These are phyloP conservation scores for Drosophila nigrodunni DNA, from an alignment of 1,140 invertebrate species.

Conservation along the genomic window DNA sequence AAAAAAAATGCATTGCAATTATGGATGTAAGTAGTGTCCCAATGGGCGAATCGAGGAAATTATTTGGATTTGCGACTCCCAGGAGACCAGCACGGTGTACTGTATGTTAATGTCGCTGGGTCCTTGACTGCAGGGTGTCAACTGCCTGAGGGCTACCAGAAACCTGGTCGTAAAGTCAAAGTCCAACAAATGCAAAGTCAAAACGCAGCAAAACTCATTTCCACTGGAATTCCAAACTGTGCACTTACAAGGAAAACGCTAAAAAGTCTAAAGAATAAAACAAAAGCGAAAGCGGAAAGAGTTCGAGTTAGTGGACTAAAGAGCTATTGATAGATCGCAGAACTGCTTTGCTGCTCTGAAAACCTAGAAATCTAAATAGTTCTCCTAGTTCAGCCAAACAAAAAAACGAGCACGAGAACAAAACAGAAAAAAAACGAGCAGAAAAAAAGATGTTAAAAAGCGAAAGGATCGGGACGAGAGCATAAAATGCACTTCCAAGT, in stretches of 20 bases:
- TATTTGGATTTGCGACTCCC: not conserved
- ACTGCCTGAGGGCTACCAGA: constrained; percentile 12
- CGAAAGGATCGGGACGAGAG: constrained; percentile 26
- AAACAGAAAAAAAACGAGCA: not conserved
- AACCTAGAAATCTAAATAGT: constrained; percentile 79
- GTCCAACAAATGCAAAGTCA: constrained; percentile 77
- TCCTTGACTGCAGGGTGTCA: constrained; percentile 45
- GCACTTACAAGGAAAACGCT: constrained; percentile 33
- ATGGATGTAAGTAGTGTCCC: constrained; percentile 27
- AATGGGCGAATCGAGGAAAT: constrained; percentile 4
- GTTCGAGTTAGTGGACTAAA: not conserved
- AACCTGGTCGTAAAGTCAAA: constrained; percentile 69
- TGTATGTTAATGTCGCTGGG: constrained; percentile 11
- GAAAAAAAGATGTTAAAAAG: constrained; percentile 29
- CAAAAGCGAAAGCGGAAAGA: not conserved
- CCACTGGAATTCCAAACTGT: constrained; percentile 10
- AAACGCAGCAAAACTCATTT: constrained; percentile 59
- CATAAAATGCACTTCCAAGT: constrained; percentile 68
- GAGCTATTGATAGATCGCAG: not conserved
- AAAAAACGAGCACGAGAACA: not conserved
- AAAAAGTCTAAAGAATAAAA: constrained; percentile 26
- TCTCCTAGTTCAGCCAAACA: constrained; percentile 52
- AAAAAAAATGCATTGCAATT: constrained; percentile 46
- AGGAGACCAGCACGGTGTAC: not conserved
- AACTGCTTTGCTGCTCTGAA: constrained; percentile 59